Evolutionary conservation across 2,797 vertebrate genomes (phyloP), one percentile per base, ranked within the genome.

Genomic region (Danio jaintianensis): DNA sequence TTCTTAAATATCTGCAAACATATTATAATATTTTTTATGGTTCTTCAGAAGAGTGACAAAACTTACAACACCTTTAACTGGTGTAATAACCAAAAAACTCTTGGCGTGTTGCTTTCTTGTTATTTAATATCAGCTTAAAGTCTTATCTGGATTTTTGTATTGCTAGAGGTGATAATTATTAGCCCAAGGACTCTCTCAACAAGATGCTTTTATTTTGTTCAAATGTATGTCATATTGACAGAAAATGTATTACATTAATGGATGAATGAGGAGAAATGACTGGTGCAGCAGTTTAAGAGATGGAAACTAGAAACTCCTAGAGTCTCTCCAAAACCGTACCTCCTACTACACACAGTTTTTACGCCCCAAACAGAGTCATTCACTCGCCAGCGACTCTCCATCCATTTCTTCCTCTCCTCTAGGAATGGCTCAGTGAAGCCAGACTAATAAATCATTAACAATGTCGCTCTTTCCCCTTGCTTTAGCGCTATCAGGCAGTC

Each of bases 361-460:
- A 48, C 36, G 22, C 77, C 70, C 76, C 6, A 48, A 62, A 40
- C 20, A 55, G 18, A 16, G 53, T 79, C 50, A 58, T 69, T 82
- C 79, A 84, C 78, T 84, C 87, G 86, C 89, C 81, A 86, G 87
- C 84, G 82, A 85, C 71, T 84, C 89, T 91, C 90, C 88, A 87
- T 88, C 87, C 86, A 86, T 89, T 89, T 86, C 84, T 29, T 66
- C 83, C 73, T 18, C 64, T 63, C 74, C 88, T 88, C 90, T 84
- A 85, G 90, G 89, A 92, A 89, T 83, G 83, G 86, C 91, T 91
- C 89, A 89, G 89, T 92, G 92, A 94, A 91, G 89, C 90, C 90
- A 92, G 90, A 90, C 90, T 91, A 90, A 92, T 94, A 93, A 94
- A 94, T 94, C 92, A 93, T 93, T 93, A 89, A 94, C 91, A 88